A percentile compares a stretch with the other conserved stretches of the same genome.
Evolutionary conservation across 2,797 vertebrate genomes (phyloP).

Genomic region (Poeciliopsis paucimaculata): DNA sequence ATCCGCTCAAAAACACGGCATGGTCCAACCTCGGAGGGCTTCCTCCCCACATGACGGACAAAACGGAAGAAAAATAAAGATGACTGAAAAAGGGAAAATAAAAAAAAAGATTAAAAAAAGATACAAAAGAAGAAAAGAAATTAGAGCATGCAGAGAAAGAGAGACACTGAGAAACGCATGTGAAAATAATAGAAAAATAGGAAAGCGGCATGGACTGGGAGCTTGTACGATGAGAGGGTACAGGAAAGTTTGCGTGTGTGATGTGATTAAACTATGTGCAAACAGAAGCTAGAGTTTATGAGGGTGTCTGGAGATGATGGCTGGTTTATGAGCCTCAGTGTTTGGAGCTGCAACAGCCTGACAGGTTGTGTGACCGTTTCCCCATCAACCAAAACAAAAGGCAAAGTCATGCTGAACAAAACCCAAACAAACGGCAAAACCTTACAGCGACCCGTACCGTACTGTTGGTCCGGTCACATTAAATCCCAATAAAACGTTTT

Average conservation of each 20-base stretch:
- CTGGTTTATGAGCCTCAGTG: background rate
- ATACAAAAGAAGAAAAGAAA: slow-evolving; percentile 54
- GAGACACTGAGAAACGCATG: slow-evolving; percentile 41
- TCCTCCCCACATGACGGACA: slow-evolving; percentile 65
- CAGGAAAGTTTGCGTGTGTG: slow-evolving; percentile 21
- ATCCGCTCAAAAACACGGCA: slow-evolving; percentile 55
- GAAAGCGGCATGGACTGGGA: slow-evolving; percentile 47
- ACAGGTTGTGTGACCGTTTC: background rate
- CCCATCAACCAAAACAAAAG: background rate
- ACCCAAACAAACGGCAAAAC: background rate
- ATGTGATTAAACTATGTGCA: slow-evolving; percentile 16
- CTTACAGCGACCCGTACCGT: background rate
- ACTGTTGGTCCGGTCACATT: background rate
- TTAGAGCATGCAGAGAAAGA: slow-evolving; percentile 60
- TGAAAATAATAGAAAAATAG: slow-evolving; percentile 46
- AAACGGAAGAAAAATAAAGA: slow-evolving; percentile 28
- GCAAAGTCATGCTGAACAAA: slow-evolving; percentile 1
- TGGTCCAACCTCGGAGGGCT: slow-evolving; percentile 58
- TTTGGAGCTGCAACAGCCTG: slow-evolving; percentile 3
- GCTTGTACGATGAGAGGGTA: slow-evolving; percentile 47
- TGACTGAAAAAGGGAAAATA: slow-evolving; percentile 9
- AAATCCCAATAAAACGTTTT: background rate
- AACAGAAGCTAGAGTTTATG: slow-evolving; percentile 40
- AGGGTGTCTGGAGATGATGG: slow-evolving; percentile 27
- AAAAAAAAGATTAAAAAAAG: background rate